Evolutionary conservation across 2,113 vertebrate species (phyloP).

Genomic region (Nicator chloris): DNA sequence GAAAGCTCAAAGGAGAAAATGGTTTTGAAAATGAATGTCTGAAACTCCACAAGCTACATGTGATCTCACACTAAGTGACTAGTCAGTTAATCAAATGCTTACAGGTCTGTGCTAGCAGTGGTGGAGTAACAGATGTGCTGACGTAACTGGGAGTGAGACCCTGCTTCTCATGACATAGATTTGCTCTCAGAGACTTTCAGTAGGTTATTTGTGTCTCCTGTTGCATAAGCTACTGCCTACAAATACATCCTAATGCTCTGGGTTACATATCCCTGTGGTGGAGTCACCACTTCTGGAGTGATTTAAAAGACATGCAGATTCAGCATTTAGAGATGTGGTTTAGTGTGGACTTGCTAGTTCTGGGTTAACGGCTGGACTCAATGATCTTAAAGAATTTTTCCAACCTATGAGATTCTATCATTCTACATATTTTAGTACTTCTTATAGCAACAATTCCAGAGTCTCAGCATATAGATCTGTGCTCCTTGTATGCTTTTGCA

Average conservation of each 20-base stretch:
- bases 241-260: not conserved
- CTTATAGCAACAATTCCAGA: not conserved
- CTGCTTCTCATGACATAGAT: not conserved
- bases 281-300: not conserved
- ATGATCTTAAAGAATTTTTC: not conserved
- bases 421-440: not conserved
- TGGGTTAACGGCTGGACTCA: not conserved
- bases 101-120: not conserved
- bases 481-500: accelerated
- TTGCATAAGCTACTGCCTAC: not conserved
- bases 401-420: not conserved
- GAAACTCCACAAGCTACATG: not conserved
- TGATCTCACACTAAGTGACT: not conserved
- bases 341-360: not conserved
- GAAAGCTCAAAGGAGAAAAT: not conserved
- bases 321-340: not conserved
- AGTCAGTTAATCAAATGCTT: not conserved
- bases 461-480: not conserved
- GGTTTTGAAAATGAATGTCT: not conserved
- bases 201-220: not conserved
- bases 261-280: not conserved
- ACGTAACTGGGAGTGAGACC: not conserved
- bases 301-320: not conserved
- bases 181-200: not conserved
- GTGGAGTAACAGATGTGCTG: not conserved